Evolutionary conservation across 2,797 vertebrate species (phyloP), one percentile per base, ranked within the genome.

Genomic region (Synanceia verrucosa): DNA sequence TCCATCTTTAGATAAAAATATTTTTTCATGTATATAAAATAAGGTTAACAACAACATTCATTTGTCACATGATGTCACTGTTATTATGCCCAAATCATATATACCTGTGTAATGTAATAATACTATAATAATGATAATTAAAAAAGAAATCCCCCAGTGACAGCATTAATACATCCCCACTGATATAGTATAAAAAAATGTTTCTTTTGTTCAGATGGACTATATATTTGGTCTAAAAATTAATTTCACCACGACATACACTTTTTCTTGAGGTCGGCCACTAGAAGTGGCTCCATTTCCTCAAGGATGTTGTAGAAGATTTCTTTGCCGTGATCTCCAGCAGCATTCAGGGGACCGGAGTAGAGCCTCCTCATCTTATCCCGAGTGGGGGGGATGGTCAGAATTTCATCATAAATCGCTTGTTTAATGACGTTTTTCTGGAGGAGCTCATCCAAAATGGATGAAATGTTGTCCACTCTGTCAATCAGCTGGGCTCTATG

Each of bases 361-460:
- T 65, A 83, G 19, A 90, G 39, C 6, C 0, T 12, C 19, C 91
- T 84, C 78, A 93, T 88, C 65, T 29, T 72, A 0, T 9, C 6
- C 26, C 55, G 36, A 13, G 4, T 0, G 7, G 24, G 79, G 0
- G 1, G 0, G 19, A 41, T 1, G 1, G 3, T 0, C 2, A 0
- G 3, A 46, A 93, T 80, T 0, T 0, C 1, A 1, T 13, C 6
- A 65, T 90, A 92, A 0, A 0, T 0, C 26, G 72, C 76, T 0
- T 7, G 0, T 0, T 1, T 0, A 44, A 93, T 69, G 29, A 91
- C 37, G 0, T 16, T 1, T 0, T 8, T 0, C 0, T 1, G 0
- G 19, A 68, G 26, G 16, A 93, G 90, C 7, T 36, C 12, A 64
- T 93, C 91, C 68, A 93, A 33, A 50, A 92, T 78, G 11, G 39